Conservation (phyloP, 2,888 invertebrate genomes). For the Amiota mariae region DNA sequence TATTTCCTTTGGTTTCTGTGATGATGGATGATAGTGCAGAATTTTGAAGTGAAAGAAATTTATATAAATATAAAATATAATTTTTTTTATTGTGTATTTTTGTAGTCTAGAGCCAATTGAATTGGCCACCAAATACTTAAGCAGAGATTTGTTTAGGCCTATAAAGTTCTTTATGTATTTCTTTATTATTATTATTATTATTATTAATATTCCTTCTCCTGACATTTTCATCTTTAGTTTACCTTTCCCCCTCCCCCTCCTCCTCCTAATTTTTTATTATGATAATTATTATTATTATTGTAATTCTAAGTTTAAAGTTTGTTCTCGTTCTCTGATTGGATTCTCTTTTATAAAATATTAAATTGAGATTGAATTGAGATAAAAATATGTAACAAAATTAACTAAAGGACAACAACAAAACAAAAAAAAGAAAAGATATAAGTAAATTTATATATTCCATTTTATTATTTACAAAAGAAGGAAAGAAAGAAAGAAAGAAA, state of each 20-base stretch:
- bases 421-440: slow-evolving; percentile 20
- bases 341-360: slow-evolving; percentile 11
- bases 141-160: slow-evolving; percentile 33
- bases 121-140: slow-evolving; percentile 29
- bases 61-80: slow-evolving; percentile 2
- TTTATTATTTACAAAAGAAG: background rate
- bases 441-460: slow-evolving; percentile 28
- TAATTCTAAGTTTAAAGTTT: background rate
- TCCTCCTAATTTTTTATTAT: no score
- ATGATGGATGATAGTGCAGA: background rate
- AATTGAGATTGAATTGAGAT: background rate
- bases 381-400: background rate
- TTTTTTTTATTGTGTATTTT: slow-evolving; percentile 29
- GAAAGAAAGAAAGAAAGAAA: slow-evolving; percentile 3
- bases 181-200: slow-evolving; percentile 29
- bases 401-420: background rate
- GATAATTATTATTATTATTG: no score
- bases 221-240: no score
- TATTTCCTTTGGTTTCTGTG: background rate
- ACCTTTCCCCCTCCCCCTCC: no score
- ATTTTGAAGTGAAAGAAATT: background rate
- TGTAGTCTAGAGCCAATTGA: slow-evolving; percentile 34
- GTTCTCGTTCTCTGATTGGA: background rate
- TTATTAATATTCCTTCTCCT: background rate
- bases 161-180: slow-evolving; percentile 40